Percentiles rank a stretch among this genome's conserved stretches.
phyloP scores from a whole-genome alignment of 1,140 invertebrate genomes.

The Hycleus cichorii region DNA sequence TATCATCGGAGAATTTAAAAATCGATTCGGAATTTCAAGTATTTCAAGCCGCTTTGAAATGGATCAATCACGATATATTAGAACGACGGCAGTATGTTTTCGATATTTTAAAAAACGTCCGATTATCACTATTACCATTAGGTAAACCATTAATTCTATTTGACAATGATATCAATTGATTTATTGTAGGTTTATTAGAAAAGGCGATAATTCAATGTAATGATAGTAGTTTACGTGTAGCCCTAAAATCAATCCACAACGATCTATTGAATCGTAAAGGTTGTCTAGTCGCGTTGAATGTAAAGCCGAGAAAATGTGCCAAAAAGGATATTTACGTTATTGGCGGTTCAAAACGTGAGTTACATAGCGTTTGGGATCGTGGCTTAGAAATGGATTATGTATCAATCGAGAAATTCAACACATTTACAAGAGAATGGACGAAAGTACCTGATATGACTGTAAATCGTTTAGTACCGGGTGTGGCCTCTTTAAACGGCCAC shows the following conservation, averaged over 20 bases:
- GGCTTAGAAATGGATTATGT: constrained; percentile 65
- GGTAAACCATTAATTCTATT: constrained; percentile 34
- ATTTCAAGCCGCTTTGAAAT: constrained; percentile 82
- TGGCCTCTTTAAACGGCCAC: constrained; percentile 77
- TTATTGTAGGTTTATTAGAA: constrained; percentile 58
- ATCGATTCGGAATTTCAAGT: constrained; percentile 91
- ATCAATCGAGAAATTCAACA: constrained; percentile 72
- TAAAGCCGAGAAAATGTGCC: constrained; percentile 70
- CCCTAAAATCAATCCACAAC: constrained; percentile 70
- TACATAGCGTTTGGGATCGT: constrained; percentile 53
- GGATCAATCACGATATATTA: constrained; percentile 79
- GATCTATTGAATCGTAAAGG: constrained; percentile 73
- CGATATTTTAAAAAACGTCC: constrained; percentile 75
- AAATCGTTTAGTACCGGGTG: constrained; percentile 81
- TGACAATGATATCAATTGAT: too few relatives aligned
- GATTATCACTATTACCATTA: constrained; percentile 77
- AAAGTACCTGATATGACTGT: constrained; percentile 75
- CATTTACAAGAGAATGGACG: constrained; percentile 73
- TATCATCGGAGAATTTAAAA: constrained; percentile 82
- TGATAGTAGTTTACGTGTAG: constrained; percentile 73
- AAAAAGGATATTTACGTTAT: constrained; percentile 86
- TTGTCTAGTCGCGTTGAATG: constrained; percentile 66
- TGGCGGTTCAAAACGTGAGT: constrained; percentile 81
- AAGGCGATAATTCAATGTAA: constrained; percentile 70
- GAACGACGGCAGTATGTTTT: constrained; percentile 77